Evolutionary conservation across 2,113 vertebrate genomes (phyloP).

Genomic region (Oncorhynchus kisutch): DNA sequence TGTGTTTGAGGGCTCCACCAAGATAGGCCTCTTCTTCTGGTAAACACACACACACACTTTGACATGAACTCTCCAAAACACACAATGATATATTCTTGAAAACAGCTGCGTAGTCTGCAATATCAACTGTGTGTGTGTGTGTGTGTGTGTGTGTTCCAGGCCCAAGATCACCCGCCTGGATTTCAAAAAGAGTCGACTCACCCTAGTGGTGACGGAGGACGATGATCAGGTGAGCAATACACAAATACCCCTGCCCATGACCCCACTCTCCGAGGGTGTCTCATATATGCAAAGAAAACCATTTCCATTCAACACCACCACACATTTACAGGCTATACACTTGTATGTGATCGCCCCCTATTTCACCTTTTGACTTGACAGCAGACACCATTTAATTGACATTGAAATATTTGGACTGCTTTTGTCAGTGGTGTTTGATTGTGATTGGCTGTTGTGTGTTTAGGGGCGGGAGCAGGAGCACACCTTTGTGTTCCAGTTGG

Average conservation of each 20-base stretch:
- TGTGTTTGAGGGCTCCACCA: slow-evolving; percentile 95
- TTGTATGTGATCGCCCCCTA: too few relatives aligned
- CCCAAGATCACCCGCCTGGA: slow-evolving; percentile 98
- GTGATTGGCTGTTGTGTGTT: slow-evolving; percentile 25
- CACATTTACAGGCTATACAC: too few relatives aligned
- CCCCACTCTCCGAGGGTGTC: too few relatives aligned
- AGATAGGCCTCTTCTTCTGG: slow-evolving; percentile 99
- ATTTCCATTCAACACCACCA: too few relatives aligned
- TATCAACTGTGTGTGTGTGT: slow-evolving; percentile 14
- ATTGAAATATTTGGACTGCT: background rate
- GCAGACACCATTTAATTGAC: background rate
- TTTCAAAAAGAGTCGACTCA: slow-evolving; percentile 96
- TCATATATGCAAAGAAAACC: too few relatives aligned
- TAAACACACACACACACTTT: slow-evolving; percentile 59
- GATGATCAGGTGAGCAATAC: slow-evolving; percentile 85
- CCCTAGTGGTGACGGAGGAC: slow-evolving; percentile 91
- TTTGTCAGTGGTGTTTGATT: slow-evolving; percentile 9
- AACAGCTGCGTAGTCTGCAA: background rate
- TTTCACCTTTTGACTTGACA: too few relatives aligned
- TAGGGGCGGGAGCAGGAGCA: slow-evolving; percentile 97
- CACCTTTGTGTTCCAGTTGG: slow-evolving; percentile 95
- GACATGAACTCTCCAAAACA: background rate
- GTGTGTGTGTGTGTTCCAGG: slow-evolving; percentile 71
- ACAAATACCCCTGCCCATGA: too few relatives aligned
- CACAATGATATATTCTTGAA: background rate